Evolutionary conservation across 2,888 invertebrate species (phyloP).

Genomic region (Drosophila multiciliata): DNA sequence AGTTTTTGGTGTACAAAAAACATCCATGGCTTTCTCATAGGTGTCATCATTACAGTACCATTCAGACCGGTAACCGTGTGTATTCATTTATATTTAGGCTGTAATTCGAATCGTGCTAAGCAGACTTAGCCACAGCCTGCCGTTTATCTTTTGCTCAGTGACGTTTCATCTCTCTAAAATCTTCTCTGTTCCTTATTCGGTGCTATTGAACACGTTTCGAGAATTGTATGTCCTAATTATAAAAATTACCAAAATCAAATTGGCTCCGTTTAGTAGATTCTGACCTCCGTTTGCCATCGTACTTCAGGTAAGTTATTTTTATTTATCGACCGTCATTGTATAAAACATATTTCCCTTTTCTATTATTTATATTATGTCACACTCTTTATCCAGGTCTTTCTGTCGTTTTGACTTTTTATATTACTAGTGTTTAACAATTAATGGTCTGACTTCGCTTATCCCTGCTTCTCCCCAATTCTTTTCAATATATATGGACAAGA

Average conservation of each 20-base stretch:
- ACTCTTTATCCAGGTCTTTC: not conserved
- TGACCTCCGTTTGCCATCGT: not conserved
- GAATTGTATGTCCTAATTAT: not conserved
- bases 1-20: constrained; percentile 17
- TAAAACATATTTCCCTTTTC: not conserved
- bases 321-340: not conserved
- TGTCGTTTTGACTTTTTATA: not conserved
- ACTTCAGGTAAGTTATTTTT: not conserved
- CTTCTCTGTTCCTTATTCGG: not conserved
- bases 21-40: constrained; percentile 50
- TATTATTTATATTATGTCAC: not conserved
- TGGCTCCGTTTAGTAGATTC: not conserved
- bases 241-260: not conserved
- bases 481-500: no score
- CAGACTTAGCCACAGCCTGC: not conserved
- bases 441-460: no score
- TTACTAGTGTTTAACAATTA: not conserved
- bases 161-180: not conserved
- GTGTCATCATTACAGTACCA: constrained; percentile 26
- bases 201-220: not conserved
- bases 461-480: no score
- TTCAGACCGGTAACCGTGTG: not conserved
- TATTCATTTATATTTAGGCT: not conserved
- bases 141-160: not conserved
- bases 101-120: not conserved